Percentiles rank a stretch among this genome's conserved stretches.
Evolutionary conservation across 2,888 invertebrate species (phyloP).

Genomic region (Peribatodes rhomboidaria): DNA sequence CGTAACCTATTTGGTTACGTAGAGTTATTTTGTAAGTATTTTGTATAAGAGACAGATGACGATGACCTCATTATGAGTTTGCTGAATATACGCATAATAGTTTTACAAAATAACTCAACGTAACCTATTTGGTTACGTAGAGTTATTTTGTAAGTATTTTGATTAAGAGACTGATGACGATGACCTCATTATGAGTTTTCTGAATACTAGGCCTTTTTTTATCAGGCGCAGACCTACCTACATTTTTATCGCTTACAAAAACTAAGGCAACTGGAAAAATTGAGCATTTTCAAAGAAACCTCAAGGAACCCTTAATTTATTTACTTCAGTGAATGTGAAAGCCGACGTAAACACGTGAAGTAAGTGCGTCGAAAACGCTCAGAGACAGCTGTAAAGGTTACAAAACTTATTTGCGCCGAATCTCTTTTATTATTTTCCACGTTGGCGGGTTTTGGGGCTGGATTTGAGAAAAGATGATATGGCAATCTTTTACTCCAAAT

Average conservation of each 20-base stretch:
- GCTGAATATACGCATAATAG: too few relatives aligned
- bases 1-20: too few relatives aligned
- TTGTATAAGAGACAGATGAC: too few relatives aligned
- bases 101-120: too few relatives aligned
- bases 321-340: conserved; percentile 42
- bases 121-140: too few relatives aligned
- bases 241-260: background rate
- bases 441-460: conserved; percentile 41
- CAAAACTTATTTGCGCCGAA: conserved; percentile 58
- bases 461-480: conserved; percentile 41
- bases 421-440: conserved; percentile 62
- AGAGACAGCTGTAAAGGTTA: conserved; percentile 49
- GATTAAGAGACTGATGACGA: too few relatives aligned
- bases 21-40: too few relatives aligned
- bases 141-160: too few relatives aligned
- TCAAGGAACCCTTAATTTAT: conserved; percentile 22
- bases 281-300: conserved; percentile 5
- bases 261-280: background rate
- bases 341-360: conserved; percentile 41
- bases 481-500: conserved; percentile 24
- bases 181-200: too few relatives aligned
- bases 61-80: too few relatives aligned
- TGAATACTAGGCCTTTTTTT: too few relatives aligned
- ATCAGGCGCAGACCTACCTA: too few relatives aligned
- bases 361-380: conserved; percentile 37